Evolutionary conservation across 2,797 vertebrate genomes (phyloP), one percentile per base, ranked within the genome.

Genomic region (Sebastolobus altivelis): DNA sequence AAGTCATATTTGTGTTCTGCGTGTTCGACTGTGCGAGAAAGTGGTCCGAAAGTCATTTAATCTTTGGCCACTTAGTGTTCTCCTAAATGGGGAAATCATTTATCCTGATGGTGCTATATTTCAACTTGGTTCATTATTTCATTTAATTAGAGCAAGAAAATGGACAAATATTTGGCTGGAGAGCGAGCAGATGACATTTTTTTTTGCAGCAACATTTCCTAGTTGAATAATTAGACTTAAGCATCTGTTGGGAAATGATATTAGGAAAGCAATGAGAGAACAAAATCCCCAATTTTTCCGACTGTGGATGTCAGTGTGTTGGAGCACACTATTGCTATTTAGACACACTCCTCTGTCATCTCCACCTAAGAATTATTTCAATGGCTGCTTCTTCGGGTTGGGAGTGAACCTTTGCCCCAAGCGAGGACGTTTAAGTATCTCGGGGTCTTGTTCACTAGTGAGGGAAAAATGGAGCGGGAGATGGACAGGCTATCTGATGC

Each of bases 31-130:
- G 70, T 74, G 85, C 20, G 68, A 85, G 80, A 73, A 85, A 84
- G 71, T 70, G 77, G 81, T 84, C 88, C 87, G 89, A 89, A 91
- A 89, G 82, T 93, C 79, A 82, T 93, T 93, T 90, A 69, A 93
- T 93, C 86, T 90, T 85, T 79, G 87, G 87, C 80, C 88, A 92
- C 88, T 92, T 89, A 90, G 82, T 88, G 77, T 91, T 90, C 70
- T 9, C 22, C 81, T 84, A 85, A 94, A 92, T 76, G 79, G 80
- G 77, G 61, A 85, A 91, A 93, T 93, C 82, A 89, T 85, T 92
- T 87, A 93, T 87, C 70, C 72, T 70, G 73, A 90, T 78, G 46
- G 85, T 54, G 75, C 84, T 65, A 74, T 91, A 85, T 85, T 89
- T 93, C 83, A 84, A 72, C 76, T 10, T 65, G 79, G 72, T 89